Percentiles rank a stretch among this genome's conserved stretches.
phyloP scores from a whole-genome alignment of 2,888 invertebrate species.

The Zhuqinia jingwanae region DNA sequence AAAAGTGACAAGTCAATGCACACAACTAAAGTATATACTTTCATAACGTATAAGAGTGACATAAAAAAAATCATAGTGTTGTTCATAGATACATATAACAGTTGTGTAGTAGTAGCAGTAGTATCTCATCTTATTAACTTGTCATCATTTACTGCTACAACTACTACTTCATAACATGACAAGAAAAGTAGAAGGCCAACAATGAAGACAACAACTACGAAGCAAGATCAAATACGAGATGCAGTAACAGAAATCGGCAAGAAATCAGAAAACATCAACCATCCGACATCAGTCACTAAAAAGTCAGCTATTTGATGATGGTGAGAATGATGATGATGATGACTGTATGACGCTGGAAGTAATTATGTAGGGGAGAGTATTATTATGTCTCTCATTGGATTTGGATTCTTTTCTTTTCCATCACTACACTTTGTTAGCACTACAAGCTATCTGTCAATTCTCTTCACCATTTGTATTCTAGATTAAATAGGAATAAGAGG shows the following conservation, averaged over 20 bases:
- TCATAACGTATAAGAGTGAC: too few species aligned
- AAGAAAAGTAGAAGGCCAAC: background rate
- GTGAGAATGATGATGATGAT: too few species aligned
- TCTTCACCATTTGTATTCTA: too few species aligned
- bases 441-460: too few species aligned
- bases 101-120: background rate
- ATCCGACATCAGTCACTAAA: background rate
- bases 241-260: background rate
- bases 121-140: constrained; percentile 59
- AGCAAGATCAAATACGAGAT: too few species aligned
- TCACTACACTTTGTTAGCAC: too few species aligned
- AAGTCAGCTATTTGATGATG: constrained; percentile 1
- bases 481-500: too few species aligned
- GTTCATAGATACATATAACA: background rate
- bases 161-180: constrained; percentile 40
- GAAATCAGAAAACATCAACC: background rate
- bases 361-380: too few species aligned
- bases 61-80: background rate
- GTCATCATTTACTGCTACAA: constrained; percentile 50
- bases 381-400: background rate
- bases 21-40: background rate
- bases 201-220: background rate
- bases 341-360: background rate
- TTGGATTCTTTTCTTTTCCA: too few species aligned
- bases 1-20: background rate